A percentile compares a stretch with the other conserved stretches of the same genome.
phyloP scores from a whole-genome alignment of 92 coral and sea anemone genomes.

The Chrysogorgia sp. region DNA sequence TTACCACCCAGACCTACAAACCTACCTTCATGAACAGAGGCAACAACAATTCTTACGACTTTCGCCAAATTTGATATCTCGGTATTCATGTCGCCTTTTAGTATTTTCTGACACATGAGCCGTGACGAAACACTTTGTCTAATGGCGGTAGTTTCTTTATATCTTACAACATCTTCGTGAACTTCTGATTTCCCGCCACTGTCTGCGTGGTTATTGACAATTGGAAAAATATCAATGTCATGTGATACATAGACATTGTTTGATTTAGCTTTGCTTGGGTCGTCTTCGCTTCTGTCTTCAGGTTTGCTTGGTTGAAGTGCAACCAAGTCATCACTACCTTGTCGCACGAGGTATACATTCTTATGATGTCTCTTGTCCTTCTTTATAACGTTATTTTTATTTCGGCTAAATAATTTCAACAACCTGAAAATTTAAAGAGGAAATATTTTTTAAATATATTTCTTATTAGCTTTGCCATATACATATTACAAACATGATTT shows the following conservation, averaged over 20 bases:
- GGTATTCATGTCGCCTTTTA: constrained; percentile 35
- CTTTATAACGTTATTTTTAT: constrained; percentile 72
- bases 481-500: too few relatives aligned
- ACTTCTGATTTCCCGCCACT: background rate
- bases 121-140: background rate
- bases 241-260: background rate
- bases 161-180: constrained; percentile 6
- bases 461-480: too few relatives aligned
- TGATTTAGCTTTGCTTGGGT: background rate
- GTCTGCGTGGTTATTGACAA: background rate
- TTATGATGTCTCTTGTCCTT: constrained; percentile 9
- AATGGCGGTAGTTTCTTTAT: background rate
- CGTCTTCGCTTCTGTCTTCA: background rate
- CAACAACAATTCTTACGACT: constrained; percentile 33
- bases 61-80: constrained; percentile 31
- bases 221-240: background rate
- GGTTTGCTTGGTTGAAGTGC: constrained; percentile 9
- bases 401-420: constrained; percentile 81
- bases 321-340: constrained; percentile 11
- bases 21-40: constrained; percentile 40
- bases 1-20: background rate
- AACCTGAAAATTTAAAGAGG: background rate
- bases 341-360: constrained; percentile 14
- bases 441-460: background rate
- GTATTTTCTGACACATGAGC: background rate